A percentile compares a stretch with the other conserved stretches of the same genome.
Conservation (phyloP, 2,113 vertebrate genomes). For the Fregetta grallaria region DNA sequence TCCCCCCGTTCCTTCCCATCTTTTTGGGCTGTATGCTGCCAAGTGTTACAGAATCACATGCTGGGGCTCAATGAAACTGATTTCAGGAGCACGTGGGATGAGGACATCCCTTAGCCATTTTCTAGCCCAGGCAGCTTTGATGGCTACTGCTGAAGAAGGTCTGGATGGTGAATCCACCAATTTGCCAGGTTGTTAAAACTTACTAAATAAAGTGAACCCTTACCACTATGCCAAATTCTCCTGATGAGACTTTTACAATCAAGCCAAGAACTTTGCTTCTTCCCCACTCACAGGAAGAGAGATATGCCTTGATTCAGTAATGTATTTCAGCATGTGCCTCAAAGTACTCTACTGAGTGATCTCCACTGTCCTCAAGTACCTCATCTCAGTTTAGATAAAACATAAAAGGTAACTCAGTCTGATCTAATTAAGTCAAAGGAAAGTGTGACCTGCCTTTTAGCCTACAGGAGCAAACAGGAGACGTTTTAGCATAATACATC, state of each 20-base stretch:
- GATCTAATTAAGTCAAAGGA: background rate
- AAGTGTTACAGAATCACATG: background rate
- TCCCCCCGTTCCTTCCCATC: accelerated
- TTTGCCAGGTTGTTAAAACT: background rate
- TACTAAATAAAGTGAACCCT: background rate
- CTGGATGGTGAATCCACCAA: background rate
- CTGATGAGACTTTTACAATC: background rate
- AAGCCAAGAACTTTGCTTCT: background rate
- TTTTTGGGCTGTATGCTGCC: background rate
- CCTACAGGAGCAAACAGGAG: background rate
- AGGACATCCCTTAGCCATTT: background rate
- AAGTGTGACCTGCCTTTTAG: background rate
- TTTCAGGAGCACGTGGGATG: background rate
- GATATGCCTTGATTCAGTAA: background rate
- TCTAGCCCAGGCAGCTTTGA: background rate
- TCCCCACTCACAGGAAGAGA: background rate
- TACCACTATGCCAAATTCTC: background rate
- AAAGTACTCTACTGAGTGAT: background rate
- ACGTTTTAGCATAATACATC: background rate
- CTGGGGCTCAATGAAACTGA: background rate
- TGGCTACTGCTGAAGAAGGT: background rate
- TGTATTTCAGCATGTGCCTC: background rate
- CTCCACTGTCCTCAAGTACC: background rate
- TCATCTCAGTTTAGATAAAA: background rate
- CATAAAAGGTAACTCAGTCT: background rate